phyloP scores from a whole-genome alignment of 1,140 invertebrate genomes.

The Drosophila murphyi region DNA sequence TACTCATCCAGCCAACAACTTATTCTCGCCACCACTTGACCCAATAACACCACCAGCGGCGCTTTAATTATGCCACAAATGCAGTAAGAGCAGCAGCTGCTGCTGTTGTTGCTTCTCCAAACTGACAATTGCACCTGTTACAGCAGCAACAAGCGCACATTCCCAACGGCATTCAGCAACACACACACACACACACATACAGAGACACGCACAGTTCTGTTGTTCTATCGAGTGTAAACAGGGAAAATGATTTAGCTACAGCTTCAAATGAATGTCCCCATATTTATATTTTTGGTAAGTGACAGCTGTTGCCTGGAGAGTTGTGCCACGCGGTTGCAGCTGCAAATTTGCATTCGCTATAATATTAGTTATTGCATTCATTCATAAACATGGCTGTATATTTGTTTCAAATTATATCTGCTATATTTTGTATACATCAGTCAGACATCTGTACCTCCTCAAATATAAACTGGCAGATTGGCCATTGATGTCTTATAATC shows the following conservation, averaged over 20 bases:
- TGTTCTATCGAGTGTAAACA: conserved; percentile 43
- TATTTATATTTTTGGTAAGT: background rate
- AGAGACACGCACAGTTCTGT: background rate
- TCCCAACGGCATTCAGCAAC: conserved; percentile 46
- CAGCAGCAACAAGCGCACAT: conserved; percentile 61
- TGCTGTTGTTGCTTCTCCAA: conserved; percentile 8
- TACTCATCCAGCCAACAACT: conserved; percentile 1
- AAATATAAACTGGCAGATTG: too few relatives aligned
- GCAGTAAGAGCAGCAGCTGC: conserved; percentile 31
- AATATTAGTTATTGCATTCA: background rate
- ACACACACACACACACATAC: background rate
- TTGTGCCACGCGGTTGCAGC: background rate
- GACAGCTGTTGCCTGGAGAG: background rate
- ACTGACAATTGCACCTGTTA: conserved; percentile 48
- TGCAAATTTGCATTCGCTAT: background rate
- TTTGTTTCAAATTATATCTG: too few relatives aligned
- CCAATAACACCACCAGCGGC: background rate
- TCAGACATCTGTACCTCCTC: too few relatives aligned
- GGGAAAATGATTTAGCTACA: conserved; percentile 66
- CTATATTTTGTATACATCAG: too few relatives aligned
- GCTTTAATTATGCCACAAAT: conserved; percentile 66
- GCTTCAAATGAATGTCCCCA: conserved; percentile 3
- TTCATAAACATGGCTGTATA: too few relatives aligned
- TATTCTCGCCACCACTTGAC: background rate
- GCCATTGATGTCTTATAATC: too few relatives aligned